Evolutionary conservation across 2,888 invertebrate genomes (phyloP).

Genomic region (Chironomus riparius): DNA sequence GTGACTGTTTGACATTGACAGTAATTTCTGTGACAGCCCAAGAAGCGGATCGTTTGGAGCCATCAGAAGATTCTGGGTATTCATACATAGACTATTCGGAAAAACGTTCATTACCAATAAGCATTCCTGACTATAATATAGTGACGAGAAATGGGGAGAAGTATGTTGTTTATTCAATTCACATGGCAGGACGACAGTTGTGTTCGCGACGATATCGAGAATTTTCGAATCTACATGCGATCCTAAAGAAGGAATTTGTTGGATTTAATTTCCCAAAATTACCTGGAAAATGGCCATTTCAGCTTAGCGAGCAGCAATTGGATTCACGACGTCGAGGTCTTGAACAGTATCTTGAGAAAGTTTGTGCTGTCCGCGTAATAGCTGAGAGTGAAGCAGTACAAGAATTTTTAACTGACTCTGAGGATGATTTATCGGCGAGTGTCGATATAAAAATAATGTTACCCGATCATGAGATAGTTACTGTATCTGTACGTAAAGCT

Average conservation of each 20-base stretch:
- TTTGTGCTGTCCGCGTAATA: constrained; percentile 95
- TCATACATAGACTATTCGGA: constrained; percentile 86
- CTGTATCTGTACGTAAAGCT: constrained; percentile 79
- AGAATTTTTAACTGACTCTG: constrained; percentile 90
- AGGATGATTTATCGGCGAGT: constrained; percentile 65
- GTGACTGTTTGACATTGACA: constrained; percentile 90
- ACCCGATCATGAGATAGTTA: constrained; percentile 83
- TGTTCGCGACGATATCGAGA: constrained; percentile 95
- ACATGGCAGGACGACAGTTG: constrained; percentile 97
- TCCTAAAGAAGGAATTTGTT: constrained; percentile 85
- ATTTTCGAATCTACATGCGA: constrained; percentile 81
- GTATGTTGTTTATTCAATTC: constrained; percentile 93
- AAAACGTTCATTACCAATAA: constrained; percentile 78
- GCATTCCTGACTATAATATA: constrained; percentile 91
- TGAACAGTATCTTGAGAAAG: constrained; percentile 95
- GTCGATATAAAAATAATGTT: constrained; percentile 73
- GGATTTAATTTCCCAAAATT: constrained; percentile 94
- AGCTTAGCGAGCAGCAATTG: constrained; percentile 92
- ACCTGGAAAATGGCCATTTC: constrained; percentile 98
- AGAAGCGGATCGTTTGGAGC: constrained; percentile 71
- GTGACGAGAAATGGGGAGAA: constrained; percentile 80
- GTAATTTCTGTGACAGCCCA: constrained; percentile 93
- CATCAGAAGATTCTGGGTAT: constrained; percentile 73
- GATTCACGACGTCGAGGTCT: constrained; percentile 89
- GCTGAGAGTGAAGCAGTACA: constrained; percentile 96